Evolutionary conservation across 2,797 vertebrate genomes (phyloP).

Genomic region (Loriculus beryllinus): DNA sequence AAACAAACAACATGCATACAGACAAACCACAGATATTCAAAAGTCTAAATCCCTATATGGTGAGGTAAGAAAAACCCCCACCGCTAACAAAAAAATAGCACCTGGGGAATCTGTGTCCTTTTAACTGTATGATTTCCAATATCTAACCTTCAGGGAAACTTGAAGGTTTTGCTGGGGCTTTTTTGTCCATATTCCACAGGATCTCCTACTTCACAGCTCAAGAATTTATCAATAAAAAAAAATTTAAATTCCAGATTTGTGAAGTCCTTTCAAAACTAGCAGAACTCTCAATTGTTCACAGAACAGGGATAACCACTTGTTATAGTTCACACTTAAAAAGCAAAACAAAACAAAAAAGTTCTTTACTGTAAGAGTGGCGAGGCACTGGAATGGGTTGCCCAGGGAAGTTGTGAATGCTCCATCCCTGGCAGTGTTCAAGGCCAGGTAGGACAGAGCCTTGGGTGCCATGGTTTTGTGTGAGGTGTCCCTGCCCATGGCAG

Average conservation of each 20-base stretch:
- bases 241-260: background rate
- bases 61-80: background rate
- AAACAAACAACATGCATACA: background rate
- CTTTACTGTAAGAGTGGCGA: too few relatives aligned
- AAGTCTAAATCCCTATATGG: background rate
- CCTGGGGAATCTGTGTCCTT: background rate
- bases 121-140: background rate
- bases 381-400: background rate
- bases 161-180: accelerated
- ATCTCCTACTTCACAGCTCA: background rate
- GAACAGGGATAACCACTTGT: background rate
- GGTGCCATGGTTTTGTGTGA: too few relatives aligned
- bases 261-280: background rate
- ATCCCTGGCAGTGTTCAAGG: background rate
- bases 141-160: background rate
- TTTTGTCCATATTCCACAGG: background rate
- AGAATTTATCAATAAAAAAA: background rate
- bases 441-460: background rate
- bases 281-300: background rate
- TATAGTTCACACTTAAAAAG: background rate
- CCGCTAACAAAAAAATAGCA: background rate
- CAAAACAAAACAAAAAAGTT: background rate
- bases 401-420: background rate
- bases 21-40: background rate
- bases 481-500: background rate